These are phyloP conservation scores for Theristicus caerulescens DNA, from an alignment of 2,113 vertebrate species.

Conservation along the genomic window DNA sequence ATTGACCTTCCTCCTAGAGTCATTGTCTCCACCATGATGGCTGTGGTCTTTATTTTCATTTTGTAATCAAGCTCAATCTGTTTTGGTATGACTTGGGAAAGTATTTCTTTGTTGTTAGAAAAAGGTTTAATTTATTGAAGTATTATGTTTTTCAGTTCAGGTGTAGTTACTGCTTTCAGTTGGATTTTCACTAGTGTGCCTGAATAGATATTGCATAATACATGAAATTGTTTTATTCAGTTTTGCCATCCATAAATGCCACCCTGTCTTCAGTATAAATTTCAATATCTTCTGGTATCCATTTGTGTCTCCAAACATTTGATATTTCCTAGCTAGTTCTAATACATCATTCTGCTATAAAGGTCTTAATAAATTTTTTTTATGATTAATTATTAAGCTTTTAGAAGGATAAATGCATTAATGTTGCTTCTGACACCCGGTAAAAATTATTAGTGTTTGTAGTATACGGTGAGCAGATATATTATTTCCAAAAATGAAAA, in stretches of 20 bases:
- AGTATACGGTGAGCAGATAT: neutral
- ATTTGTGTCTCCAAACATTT: neutral
- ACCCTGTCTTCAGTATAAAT: neutral
- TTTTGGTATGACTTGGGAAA: slow-evolving; percentile 47
- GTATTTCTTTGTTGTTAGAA: neutral
- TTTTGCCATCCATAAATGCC: neutral
- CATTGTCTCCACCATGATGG: slow-evolving; percentile 10
- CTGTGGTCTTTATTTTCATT: slow-evolving; percentile 67
- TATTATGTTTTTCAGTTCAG: neutral
- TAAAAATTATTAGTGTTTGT: neutral
- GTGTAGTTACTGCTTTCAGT: neutral
- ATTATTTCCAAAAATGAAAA: neutral
- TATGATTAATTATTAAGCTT: neutral
- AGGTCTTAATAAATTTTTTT: neutral
- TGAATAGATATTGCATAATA: neutral
- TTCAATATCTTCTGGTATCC: neutral
- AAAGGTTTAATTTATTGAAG: neutral
- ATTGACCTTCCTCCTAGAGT: slow-evolving; percentile 81
- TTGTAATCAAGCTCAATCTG: slow-evolving; percentile 69
- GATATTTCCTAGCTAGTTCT: neutral
- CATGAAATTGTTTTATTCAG: neutral
- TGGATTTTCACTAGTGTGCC: neutral
- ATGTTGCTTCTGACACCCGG: neutral
- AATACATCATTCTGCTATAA: neutral
- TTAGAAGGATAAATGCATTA: neutral